These are phyloP conservation scores for Micromussa lordhowensis DNA, from an alignment of 92 coral and sea anemone genomes.

Conservation along the genomic window DNA sequence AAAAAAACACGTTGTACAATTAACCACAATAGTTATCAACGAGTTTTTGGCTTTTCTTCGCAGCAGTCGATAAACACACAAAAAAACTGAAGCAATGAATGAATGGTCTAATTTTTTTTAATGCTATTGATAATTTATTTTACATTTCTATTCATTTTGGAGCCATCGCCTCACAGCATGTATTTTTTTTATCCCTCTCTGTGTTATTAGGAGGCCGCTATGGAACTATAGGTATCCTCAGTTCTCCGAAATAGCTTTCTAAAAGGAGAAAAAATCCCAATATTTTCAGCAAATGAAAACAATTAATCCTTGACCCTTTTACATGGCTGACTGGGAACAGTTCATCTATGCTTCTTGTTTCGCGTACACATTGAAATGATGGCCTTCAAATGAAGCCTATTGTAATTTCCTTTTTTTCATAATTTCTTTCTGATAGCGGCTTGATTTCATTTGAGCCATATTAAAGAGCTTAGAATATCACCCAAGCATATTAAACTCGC, in stretches of 20 bases:
- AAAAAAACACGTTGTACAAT: not conserved
- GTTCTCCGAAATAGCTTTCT: not conserved
- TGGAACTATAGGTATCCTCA: not conserved
- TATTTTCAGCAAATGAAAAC: not conserved
- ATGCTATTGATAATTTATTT: not conserved
- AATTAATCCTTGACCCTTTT: not conserved
- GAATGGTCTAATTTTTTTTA: conserved; percentile 5
- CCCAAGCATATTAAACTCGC: not conserved
- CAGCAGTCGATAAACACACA: not conserved
- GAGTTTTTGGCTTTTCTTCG: not conserved
- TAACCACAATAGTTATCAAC: not conserved
- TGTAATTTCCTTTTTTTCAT: not conserved
- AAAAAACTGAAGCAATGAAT: not conserved
- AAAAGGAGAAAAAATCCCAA: not conserved
- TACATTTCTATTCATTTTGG: not conserved
- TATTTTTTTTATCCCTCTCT: not conserved
- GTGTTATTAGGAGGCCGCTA: not conserved
- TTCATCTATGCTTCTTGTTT: not conserved
- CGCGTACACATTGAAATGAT: not conserved
- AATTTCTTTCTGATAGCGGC: too few relatives aligned
- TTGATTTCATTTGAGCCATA: not conserved
- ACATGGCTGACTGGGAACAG: not conserved
- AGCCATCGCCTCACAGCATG: not conserved
- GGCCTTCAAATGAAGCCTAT: not conserved
- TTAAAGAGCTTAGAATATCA: not conserved